Evolutionary conservation across 2,797 vertebrate species (phyloP).

Genomic region (Catamblyrhynchus diadema): DNA sequence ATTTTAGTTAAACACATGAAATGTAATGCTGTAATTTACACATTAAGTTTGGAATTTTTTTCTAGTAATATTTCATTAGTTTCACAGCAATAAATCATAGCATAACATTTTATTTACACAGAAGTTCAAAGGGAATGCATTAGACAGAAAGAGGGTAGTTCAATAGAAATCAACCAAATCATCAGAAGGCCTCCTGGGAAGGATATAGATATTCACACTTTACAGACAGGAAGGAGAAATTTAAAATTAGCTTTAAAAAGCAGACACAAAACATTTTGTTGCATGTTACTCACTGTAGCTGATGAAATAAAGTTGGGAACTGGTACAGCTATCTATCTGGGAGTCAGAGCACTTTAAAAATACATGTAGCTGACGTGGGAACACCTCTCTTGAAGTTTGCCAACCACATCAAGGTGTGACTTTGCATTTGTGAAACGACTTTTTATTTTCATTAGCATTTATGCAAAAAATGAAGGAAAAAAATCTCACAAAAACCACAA

Average conservation of each 20-base stretch:
- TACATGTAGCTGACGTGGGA: conserved; percentile 50
- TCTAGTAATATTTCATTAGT: conserved; percentile 65
- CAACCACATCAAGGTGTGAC: conserved; percentile 40
- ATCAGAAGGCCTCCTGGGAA: conserved; percentile 68
- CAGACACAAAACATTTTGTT: conserved; percentile 63
- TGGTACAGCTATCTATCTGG: conserved; percentile 66
- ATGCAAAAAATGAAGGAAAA: neutral
- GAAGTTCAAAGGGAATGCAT: conserved; percentile 71
- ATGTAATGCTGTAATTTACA: conserved; percentile 52
- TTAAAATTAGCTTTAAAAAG: conserved; percentile 78
- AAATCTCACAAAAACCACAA: neutral
- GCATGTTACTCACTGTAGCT: conserved; percentile 61
- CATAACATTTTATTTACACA: conserved; percentile 61
- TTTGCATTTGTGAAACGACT: conserved; percentile 4
- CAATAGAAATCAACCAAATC: conserved; percentile 65
- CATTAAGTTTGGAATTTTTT: neutral
- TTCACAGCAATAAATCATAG: conserved; percentile 76
- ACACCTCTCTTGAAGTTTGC: conserved; percentile 52
- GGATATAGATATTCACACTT: conserved; percentile 65
- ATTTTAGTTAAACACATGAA: conserved; percentile 67
- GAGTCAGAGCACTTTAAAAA: conserved; percentile 68
- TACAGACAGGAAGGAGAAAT: conserved; percentile 64
- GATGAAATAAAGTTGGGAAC: conserved; percentile 53
- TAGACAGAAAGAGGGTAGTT: conserved; percentile 63
- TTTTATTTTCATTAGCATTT: conserved; percentile 34